These are phyloP conservation scores for Tiliacea citrago DNA, from an alignment of 2,888 invertebrate genomes.

Conservation along the genomic window DNA sequence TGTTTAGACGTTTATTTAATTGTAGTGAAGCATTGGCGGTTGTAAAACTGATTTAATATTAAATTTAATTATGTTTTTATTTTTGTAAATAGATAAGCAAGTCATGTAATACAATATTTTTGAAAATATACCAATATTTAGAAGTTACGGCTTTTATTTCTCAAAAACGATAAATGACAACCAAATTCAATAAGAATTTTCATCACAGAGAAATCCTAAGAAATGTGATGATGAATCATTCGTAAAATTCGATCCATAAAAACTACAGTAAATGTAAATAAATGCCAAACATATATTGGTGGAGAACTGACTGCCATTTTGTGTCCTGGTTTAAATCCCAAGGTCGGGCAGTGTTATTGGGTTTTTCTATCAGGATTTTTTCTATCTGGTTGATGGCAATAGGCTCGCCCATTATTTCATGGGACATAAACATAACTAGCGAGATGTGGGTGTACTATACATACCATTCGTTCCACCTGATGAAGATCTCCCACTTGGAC, in stretches of 20 bases:
- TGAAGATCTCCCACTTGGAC: too few relatives aligned
- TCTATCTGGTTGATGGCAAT: neutral
- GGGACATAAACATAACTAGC: neutral
- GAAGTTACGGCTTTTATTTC: slow-evolving; percentile 75
- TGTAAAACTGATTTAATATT: slow-evolving; percentile 74
- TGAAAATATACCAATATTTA: slow-evolving; percentile 91
- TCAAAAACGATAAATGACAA: too few relatives aligned
- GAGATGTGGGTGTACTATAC: too few relatives aligned
- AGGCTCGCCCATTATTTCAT: neutral
- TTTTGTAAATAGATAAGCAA: slow-evolving; percentile 90
- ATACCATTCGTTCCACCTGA: too few relatives aligned
- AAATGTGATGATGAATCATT: neutral
- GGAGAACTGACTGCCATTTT: neutral
- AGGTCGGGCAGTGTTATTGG: neutral
- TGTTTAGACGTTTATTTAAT: slow-evolving; percentile 66
- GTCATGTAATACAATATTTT: slow-evolving; percentile 90
- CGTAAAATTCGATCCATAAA: neutral
- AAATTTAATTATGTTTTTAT: slow-evolving; percentile 82
- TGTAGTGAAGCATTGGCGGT: slow-evolving; percentile 73
- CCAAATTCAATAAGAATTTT: neutral
- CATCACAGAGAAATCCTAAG: neutral
- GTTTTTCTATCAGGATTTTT: neutral
- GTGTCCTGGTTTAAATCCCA: too few relatives aligned
- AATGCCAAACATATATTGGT: neutral
- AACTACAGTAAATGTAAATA: neutral